Percentiles rank a stretch among this genome's conserved stretches.
These are phyloP conservation scores for Teleogryllus occipitalis DNA, from an alignment of 1,140 invertebrate species.

Conservation along the genomic window DNA sequence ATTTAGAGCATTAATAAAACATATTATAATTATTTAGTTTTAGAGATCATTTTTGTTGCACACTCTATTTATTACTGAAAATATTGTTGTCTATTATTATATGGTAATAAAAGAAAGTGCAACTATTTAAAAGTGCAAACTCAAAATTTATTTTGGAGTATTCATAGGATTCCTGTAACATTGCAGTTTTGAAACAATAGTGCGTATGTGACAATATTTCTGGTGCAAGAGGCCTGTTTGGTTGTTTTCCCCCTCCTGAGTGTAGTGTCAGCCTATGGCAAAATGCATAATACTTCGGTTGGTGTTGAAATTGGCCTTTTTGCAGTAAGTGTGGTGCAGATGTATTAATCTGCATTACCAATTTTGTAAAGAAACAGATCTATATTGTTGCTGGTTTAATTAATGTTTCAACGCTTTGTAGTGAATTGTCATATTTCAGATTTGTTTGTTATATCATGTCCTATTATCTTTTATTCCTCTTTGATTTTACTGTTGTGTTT, in stretches of 20 bases:
- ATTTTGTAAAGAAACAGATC: background rate
- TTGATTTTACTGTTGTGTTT: background rate
- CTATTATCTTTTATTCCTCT: background rate
- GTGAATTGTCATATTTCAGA: background rate
- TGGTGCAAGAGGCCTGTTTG: too few species aligned
- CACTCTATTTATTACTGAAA: too few species aligned
- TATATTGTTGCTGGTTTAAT: constrained; percentile 1
- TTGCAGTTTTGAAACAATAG: too few species aligned
- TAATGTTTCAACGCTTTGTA: background rate
- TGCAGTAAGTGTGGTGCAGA: background rate
- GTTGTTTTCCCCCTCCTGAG: background rate
- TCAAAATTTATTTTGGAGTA: too few species aligned
- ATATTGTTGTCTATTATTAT: too few species aligned
- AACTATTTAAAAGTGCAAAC: too few species aligned
- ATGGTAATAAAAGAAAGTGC: too few species aligned
- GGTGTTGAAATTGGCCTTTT: background rate
- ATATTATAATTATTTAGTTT: background rate
- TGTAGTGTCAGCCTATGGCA: background rate
- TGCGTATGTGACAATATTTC: too few species aligned
- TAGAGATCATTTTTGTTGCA: too few species aligned
- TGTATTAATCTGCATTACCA: background rate
- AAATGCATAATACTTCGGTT: background rate
- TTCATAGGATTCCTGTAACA: too few species aligned
- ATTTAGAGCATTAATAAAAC: background rate
- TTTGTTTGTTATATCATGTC: constrained; percentile 2